These are phyloP conservation scores for Dendronephthya gigantea DNA, from an alignment of 64 coral and sea anemone genomes.

Conservation along the genomic window DNA sequence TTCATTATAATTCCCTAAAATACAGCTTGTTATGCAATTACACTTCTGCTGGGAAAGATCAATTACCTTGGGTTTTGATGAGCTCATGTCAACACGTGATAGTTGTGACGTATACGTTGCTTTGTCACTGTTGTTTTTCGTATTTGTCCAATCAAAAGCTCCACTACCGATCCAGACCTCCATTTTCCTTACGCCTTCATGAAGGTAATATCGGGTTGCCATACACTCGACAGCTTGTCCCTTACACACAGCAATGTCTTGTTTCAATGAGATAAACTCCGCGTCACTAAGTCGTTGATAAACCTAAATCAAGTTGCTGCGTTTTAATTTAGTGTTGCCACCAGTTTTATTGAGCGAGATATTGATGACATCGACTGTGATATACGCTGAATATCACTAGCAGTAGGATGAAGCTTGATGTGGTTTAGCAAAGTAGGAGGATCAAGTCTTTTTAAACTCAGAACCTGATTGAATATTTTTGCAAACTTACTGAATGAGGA, in stretches of 20 bases:
- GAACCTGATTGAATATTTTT: no score
- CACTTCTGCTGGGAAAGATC: no score
- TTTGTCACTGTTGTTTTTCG: slow-evolving; percentile 41
- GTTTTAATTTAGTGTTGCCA: no score
- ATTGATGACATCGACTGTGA: no score
- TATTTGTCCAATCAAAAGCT: slow-evolving; percentile 35
- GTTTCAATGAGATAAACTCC: slow-evolving; percentile 76
- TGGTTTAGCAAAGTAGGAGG: no score
- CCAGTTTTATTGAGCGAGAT: no score
- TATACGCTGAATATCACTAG: no score
- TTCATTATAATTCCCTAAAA: not conserved
- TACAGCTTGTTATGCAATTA: not conserved
- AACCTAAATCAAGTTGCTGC: slow-evolving; percentile 29
- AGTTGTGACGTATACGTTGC: not conserved
- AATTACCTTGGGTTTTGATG: slow-evolving; percentile 5
- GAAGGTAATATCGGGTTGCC: slow-evolving; percentile 53
- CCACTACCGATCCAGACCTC: slow-evolving; percentile 96
- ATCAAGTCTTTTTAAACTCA: no score
- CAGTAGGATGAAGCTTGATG: no score
- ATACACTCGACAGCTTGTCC: slow-evolving; percentile 87
- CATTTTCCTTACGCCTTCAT: slow-evolving; percentile 37
- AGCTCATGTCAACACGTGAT: not conserved
- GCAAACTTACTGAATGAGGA: not conserved
- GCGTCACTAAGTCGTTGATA: slow-evolving; percentile 62
- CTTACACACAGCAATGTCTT: slow-evolving; percentile 72